Evolutionary conservation across 1,140 invertebrate species (phyloP).

Genomic region (Potamilus streckersoni): DNA sequence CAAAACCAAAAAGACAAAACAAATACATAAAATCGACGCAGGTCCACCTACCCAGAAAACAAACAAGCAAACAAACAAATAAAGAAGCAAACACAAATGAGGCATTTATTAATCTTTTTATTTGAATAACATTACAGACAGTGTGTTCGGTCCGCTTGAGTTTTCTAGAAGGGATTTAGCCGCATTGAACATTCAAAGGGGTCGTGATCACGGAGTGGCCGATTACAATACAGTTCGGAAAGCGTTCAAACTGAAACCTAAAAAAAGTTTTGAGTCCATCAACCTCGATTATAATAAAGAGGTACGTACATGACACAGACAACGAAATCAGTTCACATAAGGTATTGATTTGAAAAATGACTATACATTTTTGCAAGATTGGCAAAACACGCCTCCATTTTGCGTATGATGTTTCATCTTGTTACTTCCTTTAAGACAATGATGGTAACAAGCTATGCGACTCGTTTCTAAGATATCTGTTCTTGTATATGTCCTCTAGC

Average conservation of each 20-base stretch:
- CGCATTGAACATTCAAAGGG: slow-evolving; percentile 97
- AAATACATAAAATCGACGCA: neutral
- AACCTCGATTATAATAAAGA: slow-evolving; percentile 3
- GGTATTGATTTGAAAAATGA: neutral
- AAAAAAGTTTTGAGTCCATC: slow-evolving; percentile 32
- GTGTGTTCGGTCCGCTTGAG: slow-evolving; percentile 97
- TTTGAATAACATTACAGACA: slow-evolving; percentile 73
- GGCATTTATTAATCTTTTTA: neutral
- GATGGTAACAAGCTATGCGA: neutral
- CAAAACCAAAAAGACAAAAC: neutral
- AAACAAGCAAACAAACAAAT: neutral
- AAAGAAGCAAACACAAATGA: neutral
- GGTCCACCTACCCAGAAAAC: neutral
- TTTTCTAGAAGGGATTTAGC: slow-evolving; percentile 95
- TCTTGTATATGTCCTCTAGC: no score
- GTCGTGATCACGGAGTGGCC: slow-evolving; percentile 94
- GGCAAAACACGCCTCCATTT: neutral
- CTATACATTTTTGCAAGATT: neutral
- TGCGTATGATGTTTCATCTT: neutral
- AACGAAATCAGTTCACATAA: no score
- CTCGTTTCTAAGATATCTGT: no score
- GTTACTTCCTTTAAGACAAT: neutral
- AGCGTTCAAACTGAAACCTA: slow-evolving; percentile 67
- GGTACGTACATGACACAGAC: neutral
- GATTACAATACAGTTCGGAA: slow-evolving; percentile 93